Evolutionary conservation across 2,888 invertebrate genomes (phyloP).

Genomic region (Eupithecia insigniata): DNA sequence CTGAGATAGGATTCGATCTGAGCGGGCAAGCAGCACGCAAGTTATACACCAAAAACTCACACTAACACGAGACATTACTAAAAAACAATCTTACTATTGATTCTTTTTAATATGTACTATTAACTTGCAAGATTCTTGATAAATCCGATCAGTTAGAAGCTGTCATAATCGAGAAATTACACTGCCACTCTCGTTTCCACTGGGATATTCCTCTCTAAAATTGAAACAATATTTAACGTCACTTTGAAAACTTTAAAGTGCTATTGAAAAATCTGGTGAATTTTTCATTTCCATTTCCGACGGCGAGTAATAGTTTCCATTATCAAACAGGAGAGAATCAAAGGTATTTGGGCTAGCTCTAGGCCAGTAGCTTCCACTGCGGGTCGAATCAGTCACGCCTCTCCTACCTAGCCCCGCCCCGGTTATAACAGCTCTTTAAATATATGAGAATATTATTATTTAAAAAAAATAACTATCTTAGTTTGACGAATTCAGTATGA

Average conservation of each 20-base stretch:
- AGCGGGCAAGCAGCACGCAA: neutral
- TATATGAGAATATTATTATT: neutral
- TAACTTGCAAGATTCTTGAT: neutral
- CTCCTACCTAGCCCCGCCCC: neutral
- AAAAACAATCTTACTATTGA: neutral
- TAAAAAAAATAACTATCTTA: neutral
- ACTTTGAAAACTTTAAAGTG: slow-evolving; percentile 25
- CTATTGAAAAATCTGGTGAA: slow-evolving; percentile 18
- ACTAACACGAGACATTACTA: neutral
- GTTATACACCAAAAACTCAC: neutral
- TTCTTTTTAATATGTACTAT: neutral
- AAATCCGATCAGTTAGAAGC: neutral
- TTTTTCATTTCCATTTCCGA: slow-evolving; percentile 27
- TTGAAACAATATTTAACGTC: slow-evolving; percentile 13
- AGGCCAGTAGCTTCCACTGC: neutral
- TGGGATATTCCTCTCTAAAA: slow-evolving; percentile 1
- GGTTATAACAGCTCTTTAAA: neutral
- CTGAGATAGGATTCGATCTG: neutral
- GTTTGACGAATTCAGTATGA: neutral
- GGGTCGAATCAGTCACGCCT: neutral
- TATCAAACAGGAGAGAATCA: slow-evolving; percentile 30
- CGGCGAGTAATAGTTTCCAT: slow-evolving; percentile 37
- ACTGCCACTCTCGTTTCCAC: neutral
- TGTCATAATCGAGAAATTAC: neutral
- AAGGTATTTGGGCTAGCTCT: slow-evolving; percentile 20